phyloP scores from a whole-genome alignment of 2,888 invertebrate genomes.

The Neoitamus cyanurus region DNA sequence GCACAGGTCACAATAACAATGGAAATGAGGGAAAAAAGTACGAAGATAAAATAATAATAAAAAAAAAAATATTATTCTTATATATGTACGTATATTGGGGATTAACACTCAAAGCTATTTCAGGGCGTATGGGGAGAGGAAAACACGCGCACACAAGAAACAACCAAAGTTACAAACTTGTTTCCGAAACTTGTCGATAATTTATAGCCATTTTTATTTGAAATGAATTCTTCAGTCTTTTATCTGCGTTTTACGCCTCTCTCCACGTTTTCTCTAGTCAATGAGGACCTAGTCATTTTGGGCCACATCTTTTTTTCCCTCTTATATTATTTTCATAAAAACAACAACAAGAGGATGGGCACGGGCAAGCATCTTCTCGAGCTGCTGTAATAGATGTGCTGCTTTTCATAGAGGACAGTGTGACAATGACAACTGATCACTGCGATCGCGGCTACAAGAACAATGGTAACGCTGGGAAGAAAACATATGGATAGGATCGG shows the following conservation, averaged over 20 bases:
- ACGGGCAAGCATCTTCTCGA: neutral
- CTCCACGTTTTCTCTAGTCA: constrained; percentile 28
- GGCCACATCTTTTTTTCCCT: neutral
- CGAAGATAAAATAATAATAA: neutral
- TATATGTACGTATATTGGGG: neutral
- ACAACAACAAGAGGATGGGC: neutral
- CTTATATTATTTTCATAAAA: neutral
- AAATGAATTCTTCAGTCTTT: constrained; percentile 37
- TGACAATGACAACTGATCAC: neutral
- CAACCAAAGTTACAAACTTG: constrained; percentile 31
- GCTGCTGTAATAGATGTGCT: neutral
- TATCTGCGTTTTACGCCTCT: constrained; percentile 31
- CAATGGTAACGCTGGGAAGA: neutral
- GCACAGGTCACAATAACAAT: neutral
- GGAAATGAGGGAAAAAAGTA: neutral
- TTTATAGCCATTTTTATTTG: constrained; percentile 44
- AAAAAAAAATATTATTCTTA: neutral
- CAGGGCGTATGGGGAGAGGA: neutral
- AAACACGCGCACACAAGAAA: neutral
- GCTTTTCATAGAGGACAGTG: neutral
- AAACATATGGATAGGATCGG: neutral
- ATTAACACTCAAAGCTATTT: neutral
- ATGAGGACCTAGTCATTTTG: constrained; percentile 31
- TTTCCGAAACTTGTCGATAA: constrained; percentile 44
- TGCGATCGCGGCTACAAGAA: neutral